These are phyloP conservation scores for Abrostola tripartita DNA, from an alignment of 2,888 invertebrate species.

Conservation along the genomic window DNA sequence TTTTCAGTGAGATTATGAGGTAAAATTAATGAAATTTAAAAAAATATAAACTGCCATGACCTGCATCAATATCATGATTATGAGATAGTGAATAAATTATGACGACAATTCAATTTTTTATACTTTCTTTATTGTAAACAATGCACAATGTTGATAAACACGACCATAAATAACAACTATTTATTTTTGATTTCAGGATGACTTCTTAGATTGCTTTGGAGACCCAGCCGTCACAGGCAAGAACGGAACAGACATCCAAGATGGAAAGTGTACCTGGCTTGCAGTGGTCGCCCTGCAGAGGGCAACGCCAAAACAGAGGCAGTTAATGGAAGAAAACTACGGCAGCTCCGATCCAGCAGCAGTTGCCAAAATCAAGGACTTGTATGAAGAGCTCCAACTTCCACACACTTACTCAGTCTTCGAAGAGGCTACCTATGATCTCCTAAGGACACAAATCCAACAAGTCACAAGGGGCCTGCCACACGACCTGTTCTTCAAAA, in stretches of 20 bases:
- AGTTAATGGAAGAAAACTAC: conserved; percentile 93
- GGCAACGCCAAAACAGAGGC: conserved; percentile 91
- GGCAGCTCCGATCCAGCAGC: conserved; percentile 91
- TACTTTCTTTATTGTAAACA: background rate
- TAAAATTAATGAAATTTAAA: too few relatives aligned
- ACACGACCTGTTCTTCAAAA: conserved; percentile 94
- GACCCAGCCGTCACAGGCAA: conserved; percentile 96
- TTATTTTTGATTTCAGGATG: conserved; percentile 89
- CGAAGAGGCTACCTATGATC: conserved; percentile 94
- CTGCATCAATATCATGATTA: too few relatives aligned
- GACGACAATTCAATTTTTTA: too few relatives aligned
- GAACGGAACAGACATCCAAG: conserved; percentile 96
- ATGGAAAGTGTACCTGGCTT: conserved; percentile 99
- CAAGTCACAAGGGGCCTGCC: conserved; percentile 94
- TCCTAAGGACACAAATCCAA: conserved; percentile 94
- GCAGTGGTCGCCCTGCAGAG: conserved; percentile 96
- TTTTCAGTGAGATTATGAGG: too few relatives aligned
- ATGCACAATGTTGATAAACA: background rate
- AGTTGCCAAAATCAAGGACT: conserved; percentile 90
- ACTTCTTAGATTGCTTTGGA: conserved; percentile 97
- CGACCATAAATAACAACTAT: background rate
- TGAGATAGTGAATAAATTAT: too few relatives aligned
- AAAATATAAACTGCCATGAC: too few relatives aligned
- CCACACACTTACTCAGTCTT: conserved; percentile 93
- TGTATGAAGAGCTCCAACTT: conserved; percentile 93